phyloP scores from a whole-genome alignment of 2,797 vertebrate species.

The Phalloptychus januarius region DNA sequence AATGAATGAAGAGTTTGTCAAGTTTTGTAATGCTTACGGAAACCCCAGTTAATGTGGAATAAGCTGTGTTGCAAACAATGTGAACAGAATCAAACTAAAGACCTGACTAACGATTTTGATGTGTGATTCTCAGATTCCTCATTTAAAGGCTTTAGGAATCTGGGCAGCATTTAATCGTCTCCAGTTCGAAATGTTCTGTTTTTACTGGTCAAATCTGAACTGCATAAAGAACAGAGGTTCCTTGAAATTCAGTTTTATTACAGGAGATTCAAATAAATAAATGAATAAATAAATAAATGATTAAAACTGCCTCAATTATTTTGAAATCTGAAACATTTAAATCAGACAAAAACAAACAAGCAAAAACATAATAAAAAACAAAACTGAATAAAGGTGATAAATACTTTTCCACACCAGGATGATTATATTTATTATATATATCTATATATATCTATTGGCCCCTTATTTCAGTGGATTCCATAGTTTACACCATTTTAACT shows the following conservation, averaged over 20 bases:
- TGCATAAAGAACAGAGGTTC: neutral
- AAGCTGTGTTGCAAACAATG: neutral
- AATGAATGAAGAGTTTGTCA: neutral
- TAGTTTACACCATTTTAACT: neutral
- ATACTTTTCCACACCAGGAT: neutral
- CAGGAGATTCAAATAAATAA: neutral
- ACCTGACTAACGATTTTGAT: neutral
- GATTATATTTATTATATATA: neutral
- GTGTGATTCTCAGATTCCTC: neutral
- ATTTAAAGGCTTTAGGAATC: neutral
- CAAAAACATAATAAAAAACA: neutral
- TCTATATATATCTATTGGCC: neutral
- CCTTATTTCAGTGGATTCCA: too few species aligned
- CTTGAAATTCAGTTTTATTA: neutral
- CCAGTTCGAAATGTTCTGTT: neutral
- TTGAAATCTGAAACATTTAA: neutral
- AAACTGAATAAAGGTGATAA: neutral
- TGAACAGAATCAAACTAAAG: neutral
- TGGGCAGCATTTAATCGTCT: neutral
- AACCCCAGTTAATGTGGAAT: neutral
- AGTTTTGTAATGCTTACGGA: neutral
- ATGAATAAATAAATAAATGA: neutral
- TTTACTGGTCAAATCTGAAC: neutral
- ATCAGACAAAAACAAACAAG: neutral
- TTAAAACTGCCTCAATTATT: neutral